Evolutionary conservation across 1,140 invertebrate species (phyloP).

Genomic region (Penaeus vannamei): DNA sequence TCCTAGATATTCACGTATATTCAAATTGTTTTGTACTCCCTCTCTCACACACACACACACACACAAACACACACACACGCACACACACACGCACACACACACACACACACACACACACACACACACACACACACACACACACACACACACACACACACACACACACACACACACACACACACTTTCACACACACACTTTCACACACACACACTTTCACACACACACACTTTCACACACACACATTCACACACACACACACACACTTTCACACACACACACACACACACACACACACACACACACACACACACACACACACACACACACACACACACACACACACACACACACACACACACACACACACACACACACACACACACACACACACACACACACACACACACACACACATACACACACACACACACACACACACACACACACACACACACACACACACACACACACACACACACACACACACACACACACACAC

Average conservation of each 20-base stretch:
- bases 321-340: background rate
- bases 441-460: no score
- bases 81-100: background rate
- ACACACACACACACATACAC: background rate
- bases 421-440: background rate
- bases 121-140: background rate
- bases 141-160: no score
- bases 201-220: background rate
- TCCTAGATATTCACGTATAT: no score
- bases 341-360: background rate
- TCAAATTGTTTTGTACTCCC: no score
- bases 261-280: no score
- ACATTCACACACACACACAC: constrained; percentile 4
- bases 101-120: constrained; percentile 9
- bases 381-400: background rate
- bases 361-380: background rate
- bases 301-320: background rate
- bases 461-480: no score
- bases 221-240: background rate
- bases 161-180: no score
- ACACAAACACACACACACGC: background rate
- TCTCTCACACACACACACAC: no score
- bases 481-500: background rate
- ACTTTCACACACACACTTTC: no score
- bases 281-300: background rate